A percentile compares a stretch with the other conserved stretches of the same genome.
Conservation (phyloP, 2,888 invertebrate genomes). For the Erynnis tages region DNA sequence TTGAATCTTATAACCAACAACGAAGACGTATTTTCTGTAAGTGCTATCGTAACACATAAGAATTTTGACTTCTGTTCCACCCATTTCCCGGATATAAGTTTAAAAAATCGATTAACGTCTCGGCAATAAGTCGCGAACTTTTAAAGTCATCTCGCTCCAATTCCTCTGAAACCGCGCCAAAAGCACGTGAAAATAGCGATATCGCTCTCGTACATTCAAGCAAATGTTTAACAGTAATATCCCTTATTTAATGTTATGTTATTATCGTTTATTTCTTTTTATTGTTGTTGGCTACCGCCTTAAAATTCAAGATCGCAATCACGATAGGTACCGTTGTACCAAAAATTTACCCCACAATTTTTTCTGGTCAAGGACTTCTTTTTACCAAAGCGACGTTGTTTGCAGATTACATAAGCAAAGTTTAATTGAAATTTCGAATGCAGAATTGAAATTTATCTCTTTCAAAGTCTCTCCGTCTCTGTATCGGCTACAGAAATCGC, state of each 20-base stretch:
- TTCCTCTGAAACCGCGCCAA: slow-evolving; percentile 41
- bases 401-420: not conserved
- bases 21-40: not conserved
- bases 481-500: not conserved
- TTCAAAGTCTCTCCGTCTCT: not conserved
- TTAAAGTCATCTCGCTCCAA: slow-evolving; percentile 33
- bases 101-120: slow-evolving; percentile 31
- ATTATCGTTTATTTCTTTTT: slow-evolving; percentile 27
- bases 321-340: slow-evolving; percentile 5
- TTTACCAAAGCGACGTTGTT: not conserved
- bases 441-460: too few species aligned
- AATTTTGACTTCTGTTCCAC: not conserved
- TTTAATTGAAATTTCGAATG: not conserved
- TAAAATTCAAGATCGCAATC: slow-evolving; percentile 26
- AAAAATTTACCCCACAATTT: not conserved
- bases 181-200: slow-evolving; percentile 38
- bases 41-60: not conserved
- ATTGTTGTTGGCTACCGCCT: slow-evolving; percentile 26
- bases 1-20: too few species aligned
- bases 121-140: slow-evolving; percentile 40
- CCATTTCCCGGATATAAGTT: slow-evolving; percentile 6
- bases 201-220: slow-evolving; percentile 34
- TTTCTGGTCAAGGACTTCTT: not conserved
- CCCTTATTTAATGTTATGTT: slow-evolving; percentile 27
- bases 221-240: slow-evolving; percentile 31